Base-by-base conservation (phyloP, 2,113 vertebrate species). In the Xenopus laevis region DNA sequence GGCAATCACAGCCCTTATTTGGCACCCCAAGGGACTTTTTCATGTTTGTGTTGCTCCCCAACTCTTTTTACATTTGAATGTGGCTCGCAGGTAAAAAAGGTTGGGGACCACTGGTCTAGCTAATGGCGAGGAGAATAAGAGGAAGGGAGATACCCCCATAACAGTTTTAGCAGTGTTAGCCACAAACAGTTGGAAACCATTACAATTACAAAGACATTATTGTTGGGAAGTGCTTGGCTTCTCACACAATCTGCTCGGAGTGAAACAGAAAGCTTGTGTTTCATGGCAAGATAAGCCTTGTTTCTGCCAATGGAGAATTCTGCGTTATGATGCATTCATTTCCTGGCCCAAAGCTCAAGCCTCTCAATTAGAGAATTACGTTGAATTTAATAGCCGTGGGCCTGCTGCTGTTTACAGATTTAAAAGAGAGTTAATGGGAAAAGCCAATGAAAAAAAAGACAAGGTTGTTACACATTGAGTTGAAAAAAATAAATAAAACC, bases 121-220 rank as follows among this genome's bases (percentile, higher is more conserved):
- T 27, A 60, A 60, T 60, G 20, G 18, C 58, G 27, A 18, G 58
- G 47, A 50, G 12, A 50, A 16, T 50, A 63, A 61, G 58, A 44
- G 17, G 23, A 59, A 61, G 66, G 47, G 47, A 50, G 13, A 68
- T 64, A 77, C 45, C 20, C 23, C 65, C 13, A 67, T 63, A 64
- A 64, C 67, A 77, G 59, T 67, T 69, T 61, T 53, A 69, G 73
- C 30, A 69, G 73, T 23, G 21, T 58, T 44, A 69, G 73, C 46
- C 47, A 52, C 17, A 70, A 70, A 77, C 74, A 77, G 66, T 77
- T 77, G 74, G 74, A 70, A 77, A 76, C 70, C 55, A 77, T 77
- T 77, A 76, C 13, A 64, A 27, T 18, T 55, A 77, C 74, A 77
- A 77, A 77, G 74, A 62, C 27, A 63, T 58, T 62, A 77, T 77